Percentiles rank a stretch among this genome's conserved stretches.
phyloP scores from a whole-genome alignment of 2,888 invertebrate genomes.

The Phengaris alcon region DNA sequence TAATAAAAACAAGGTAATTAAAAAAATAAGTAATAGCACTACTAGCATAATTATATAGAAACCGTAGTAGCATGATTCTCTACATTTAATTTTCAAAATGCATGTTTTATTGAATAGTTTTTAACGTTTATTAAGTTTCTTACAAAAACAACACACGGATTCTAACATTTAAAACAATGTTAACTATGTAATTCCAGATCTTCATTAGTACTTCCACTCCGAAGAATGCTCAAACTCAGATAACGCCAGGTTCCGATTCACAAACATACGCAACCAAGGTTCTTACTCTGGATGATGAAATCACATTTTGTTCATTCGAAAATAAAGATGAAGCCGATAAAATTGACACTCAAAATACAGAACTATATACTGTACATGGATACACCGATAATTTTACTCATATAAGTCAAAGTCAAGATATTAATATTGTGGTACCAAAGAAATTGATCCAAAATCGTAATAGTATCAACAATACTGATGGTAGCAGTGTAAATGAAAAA shows the following conservation, averaged over 20 bases:
- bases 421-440: conserved; percentile 18
- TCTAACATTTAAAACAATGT: not conserved
- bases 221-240: conserved; percentile 16
- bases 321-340: conserved; percentile 5
- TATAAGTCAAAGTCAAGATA: conserved; percentile 30
- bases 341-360: conserved; percentile 26
- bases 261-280: not conserved
- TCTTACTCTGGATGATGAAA: not conserved
- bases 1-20: not conserved
- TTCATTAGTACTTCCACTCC: conserved; percentile 24
- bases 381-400: conserved; percentile 22
- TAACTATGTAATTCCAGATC: not conserved
- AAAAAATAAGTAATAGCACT: not conserved
- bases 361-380: conserved; percentile 27
- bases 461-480: not conserved
- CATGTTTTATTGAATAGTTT: no score
- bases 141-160: no score
- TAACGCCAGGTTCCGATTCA: not conserved
- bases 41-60: not conserved
- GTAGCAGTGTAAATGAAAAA: not conserved
- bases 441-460: not conserved
- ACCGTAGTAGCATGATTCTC: no score
- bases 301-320: conserved; percentile 6
- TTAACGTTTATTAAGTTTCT: no score
- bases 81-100: no score